Evolutionary conservation across 1,140 invertebrate genomes (phyloP).

Genomic region (Drosophila truncata): DNA sequence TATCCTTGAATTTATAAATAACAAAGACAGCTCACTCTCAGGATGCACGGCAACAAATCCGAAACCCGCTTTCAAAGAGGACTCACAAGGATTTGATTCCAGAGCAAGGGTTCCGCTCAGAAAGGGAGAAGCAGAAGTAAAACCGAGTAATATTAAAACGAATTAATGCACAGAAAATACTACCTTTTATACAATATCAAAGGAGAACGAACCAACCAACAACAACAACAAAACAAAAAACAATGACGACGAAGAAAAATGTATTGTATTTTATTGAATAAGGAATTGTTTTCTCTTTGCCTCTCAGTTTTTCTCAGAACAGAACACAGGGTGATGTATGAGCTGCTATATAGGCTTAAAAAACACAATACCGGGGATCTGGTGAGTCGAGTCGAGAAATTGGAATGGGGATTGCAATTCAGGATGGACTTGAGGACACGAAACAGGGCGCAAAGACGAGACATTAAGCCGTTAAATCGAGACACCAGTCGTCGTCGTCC

Average conservation of each 20-base stretch:
- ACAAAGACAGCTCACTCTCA: slow-evolving; percentile 35
- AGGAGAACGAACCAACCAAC: slow-evolving; percentile 22
- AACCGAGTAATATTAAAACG: slow-evolving; percentile 71
- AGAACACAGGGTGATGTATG: slow-evolving; percentile 40
- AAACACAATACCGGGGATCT: slow-evolving; percentile 51
- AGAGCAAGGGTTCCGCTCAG: slow-evolving; percentile 2
- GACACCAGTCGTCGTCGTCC: slow-evolving; percentile 13
- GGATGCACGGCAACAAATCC: slow-evolving; percentile 7
- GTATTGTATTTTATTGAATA: slow-evolving; percentile 65
- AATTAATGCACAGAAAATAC: slow-evolving; percentile 74
- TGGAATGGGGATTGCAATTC: slow-evolving; percentile 23
- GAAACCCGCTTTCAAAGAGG: not conserved
- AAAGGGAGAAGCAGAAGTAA: slow-evolving; percentile 36
- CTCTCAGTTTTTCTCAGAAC: slow-evolving; percentile 64
- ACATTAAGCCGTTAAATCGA: slow-evolving; percentile 39
- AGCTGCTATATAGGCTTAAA: slow-evolving; percentile 51
- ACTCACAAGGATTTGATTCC: slow-evolving; percentile 3
- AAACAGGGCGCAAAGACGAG: slow-evolving; percentile 6
- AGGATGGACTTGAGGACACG: slow-evolving; percentile 7
- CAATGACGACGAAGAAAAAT: slow-evolving; percentile 60
- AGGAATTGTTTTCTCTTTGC: slow-evolving; percentile 71
- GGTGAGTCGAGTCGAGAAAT: slow-evolving; percentile 24
- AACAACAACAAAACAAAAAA: slow-evolving; percentile 42
- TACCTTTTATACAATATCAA: slow-evolving; percentile 47
- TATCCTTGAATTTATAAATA: slow-evolving; percentile 52